Evolutionary conservation across 2,888 invertebrate species (phyloP).

Genomic region (Poecilus cupreus): DNA sequence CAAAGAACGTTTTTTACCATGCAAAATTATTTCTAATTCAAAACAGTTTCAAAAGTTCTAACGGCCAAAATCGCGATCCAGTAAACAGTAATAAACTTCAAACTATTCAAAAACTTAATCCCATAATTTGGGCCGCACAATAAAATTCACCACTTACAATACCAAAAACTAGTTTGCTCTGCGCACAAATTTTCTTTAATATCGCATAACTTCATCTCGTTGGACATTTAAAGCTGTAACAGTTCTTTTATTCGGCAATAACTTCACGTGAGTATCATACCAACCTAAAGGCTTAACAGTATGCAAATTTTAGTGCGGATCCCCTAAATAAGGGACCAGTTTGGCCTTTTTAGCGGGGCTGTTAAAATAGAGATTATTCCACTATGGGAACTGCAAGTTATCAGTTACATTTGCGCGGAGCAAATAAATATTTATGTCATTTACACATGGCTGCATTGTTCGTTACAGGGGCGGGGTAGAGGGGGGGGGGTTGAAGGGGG

Average conservation of each 20-base stretch:
- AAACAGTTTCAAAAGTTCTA: too few species aligned
- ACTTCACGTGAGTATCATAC: too few species aligned
- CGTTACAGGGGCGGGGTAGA: not conserved
- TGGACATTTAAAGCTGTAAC: not conserved
- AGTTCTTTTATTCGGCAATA: not conserved
- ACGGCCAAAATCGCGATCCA: too few species aligned
- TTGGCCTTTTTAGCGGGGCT: too few species aligned
- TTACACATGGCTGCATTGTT: constrained; percentile 7
- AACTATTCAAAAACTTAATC: constrained; percentile 17
- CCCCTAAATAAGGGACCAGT: too few species aligned
- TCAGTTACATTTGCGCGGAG: not conserved
- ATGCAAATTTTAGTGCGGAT: too few species aligned
- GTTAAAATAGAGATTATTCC: not conserved
- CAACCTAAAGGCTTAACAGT: too few species aligned
- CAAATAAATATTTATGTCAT: not conserved
- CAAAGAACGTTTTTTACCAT: too few species aligned
- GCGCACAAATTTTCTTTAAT: not conserved
- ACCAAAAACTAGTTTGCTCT: not conserved
- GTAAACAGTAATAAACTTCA: not conserved
- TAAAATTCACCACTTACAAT: not conserved
- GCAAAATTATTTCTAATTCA: too few species aligned
- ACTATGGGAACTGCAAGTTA: not conserved
- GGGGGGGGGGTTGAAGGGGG: not conserved
- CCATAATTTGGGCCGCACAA: not conserved
- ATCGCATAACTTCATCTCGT: not conserved